A percentile compares a stretch with the other conserved stretches of the same genome.
Evolutionary conservation across 2,797 vertebrate genomes (phyloP).

Genomic region (Haliaeetus vocifer): DNA sequence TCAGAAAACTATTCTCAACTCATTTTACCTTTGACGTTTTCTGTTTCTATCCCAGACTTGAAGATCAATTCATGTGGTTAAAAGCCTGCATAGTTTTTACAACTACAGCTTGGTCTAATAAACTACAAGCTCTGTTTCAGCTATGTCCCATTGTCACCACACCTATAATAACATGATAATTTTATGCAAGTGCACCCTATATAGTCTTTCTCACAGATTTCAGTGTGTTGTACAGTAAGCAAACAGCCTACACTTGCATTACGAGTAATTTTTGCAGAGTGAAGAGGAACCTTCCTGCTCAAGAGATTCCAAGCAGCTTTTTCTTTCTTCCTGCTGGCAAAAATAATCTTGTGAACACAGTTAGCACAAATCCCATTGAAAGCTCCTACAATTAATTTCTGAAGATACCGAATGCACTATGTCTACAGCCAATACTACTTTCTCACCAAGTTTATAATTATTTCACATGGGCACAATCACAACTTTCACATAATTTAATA

Average conservation of each 20-base stretch:
- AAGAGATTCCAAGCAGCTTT: background rate
- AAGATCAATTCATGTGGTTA: background rate
- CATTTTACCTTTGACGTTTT: background rate
- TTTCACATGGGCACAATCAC: background rate
- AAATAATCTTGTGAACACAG: background rate
- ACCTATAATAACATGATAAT: background rate
- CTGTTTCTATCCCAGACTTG: background rate
- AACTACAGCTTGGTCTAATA: background rate
- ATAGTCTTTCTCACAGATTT: background rate
- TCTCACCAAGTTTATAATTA: background rate
- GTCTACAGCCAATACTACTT: background rate
- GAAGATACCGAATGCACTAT: background rate
- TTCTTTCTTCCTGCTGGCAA: background rate
- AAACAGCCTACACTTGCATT: background rate
- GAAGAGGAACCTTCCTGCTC: background rate
- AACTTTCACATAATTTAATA: background rate
- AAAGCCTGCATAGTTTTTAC: background rate
- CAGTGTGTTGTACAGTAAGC: background rate
- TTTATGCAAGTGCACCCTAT: background rate
- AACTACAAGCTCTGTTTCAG: background rate
- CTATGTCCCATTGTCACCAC: no score
- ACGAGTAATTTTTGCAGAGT: background rate
- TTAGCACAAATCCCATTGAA: background rate
- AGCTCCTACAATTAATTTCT: background rate
- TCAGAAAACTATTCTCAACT: background rate